Base-by-base conservation (phyloP, 2,888 invertebrate species). In the Litoditis marina region DNA sequence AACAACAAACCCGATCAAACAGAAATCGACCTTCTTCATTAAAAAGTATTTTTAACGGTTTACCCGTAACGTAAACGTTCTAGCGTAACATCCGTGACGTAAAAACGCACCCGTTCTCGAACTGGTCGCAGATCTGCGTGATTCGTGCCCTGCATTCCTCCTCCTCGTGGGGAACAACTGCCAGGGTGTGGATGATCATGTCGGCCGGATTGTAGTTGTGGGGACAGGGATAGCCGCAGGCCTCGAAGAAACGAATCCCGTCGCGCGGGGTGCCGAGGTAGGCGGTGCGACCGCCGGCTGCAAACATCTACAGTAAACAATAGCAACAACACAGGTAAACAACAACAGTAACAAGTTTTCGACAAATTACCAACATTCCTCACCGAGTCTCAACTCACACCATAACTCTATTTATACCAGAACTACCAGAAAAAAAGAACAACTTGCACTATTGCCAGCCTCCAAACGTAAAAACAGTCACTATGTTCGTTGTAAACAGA, bases 191-290 rank as follows among this genome's bases (percentile, higher is more conserved):
- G 52, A 95, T 90, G 84, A 90, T 94, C 84, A 91, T 92, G 85
- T 95, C 94, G 0, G 93, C 93, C 2, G 94, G 94, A 83, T 94
- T 94, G 85, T 91, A 93, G 83, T 92, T 92, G 3, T 88, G 88
- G 0, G 94, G 94, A 83, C 85, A 85, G 0, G 78, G 77, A 58
- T 80, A 76, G n/a, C 83, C 84, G 70, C 73, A 65, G 5, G 69
- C 60, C 30, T 67, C 68, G 69, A 81, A 76, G 64, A 78, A 72
- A 28, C 71, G 69, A 52, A 80, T 68, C n/a, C 78, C 70, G 31
- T 74, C 69, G 11, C 52, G 44, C 2, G 80, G 88, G 0, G 90
- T 88, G 1, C 94, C 94, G 70, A 92, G 79, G 76, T 83, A 87
- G 0, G 92, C 94, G 0, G 91, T 90, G 69, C 91, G 86, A 1